These are phyloP conservation scores for Conus betulinus DNA, from an alignment of 1,140 invertebrate species.

Conservation along the genomic window DNA sequence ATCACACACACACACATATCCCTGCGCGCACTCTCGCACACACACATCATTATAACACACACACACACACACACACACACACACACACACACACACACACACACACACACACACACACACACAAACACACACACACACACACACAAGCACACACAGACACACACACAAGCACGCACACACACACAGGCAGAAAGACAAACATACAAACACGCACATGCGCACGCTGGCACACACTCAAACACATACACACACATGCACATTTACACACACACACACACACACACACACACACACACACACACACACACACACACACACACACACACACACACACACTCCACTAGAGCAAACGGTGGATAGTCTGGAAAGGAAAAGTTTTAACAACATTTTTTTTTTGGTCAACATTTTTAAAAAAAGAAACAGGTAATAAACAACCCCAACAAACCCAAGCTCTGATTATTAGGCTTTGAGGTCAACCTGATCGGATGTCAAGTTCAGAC, in stretches of 20 bases:
- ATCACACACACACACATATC: too few relatives aligned
- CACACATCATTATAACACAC: not conserved
- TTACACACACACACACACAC: constrained; percentile 4
- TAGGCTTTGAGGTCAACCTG: too few relatives aligned
- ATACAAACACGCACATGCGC: too few relatives aligned
- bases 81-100: not conserved
- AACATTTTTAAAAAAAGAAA: too few relatives aligned
- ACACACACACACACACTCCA: not conserved
- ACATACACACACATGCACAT: not conserved
- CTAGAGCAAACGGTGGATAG: too few relatives aligned
- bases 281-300: constrained; percentile 5
- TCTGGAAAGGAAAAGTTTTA: too few relatives aligned
- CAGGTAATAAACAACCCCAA: too few relatives aligned
- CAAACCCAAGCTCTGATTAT: too few relatives aligned
- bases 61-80: constrained; percentile 10
- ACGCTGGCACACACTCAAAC: not conserved
- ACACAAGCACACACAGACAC: not conserved
- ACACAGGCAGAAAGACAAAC: not conserved
- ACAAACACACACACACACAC: too few relatives aligned
- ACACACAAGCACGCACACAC: not conserved
- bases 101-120: not conserved
- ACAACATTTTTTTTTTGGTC: too few relatives aligned
- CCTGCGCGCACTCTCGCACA: too few relatives aligned
- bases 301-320: constrained; percentile 3
- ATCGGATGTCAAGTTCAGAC: too few relatives aligned